phyloP scores from a whole-genome alignment of 2,113 vertebrate species.

The western clawed frog (Xenopus tropicalis) region UCB_Xtro_10.0 CM004450.2:11320001-11320500 shows the following conservation, averaged over 20 bases:
- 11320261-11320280: constrained; percentile 68
- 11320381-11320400: constrained; percentile 69
- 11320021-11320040: constrained; percentile 61
- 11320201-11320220: no score
- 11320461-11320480: no score
- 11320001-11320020: constrained; percentile 58
- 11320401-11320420: constrained; percentile 76
- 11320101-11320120: no score
- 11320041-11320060: constrained; percentile 61
- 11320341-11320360: constrained; percentile 54
- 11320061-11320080: background rate
- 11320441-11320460: no score
- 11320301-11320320: constrained; percentile 58
- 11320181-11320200: no score
- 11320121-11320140: no score
- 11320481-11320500: no score
- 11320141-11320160: background rate
- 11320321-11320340: constrained; percentile 70
- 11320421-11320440: background rate
- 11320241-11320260: constrained; percentile 31
- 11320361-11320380: constrained; percentile 70
- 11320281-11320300: constrained; percentile 60
- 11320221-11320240: background rate
- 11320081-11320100: no score
- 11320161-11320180: no score